A percentile compares a stretch with the other conserved stretches of the same genome.
phyloP scores from a whole-genome alignment of 2,797 vertebrate species.

The Lithobates sylvaticus region DNA sequence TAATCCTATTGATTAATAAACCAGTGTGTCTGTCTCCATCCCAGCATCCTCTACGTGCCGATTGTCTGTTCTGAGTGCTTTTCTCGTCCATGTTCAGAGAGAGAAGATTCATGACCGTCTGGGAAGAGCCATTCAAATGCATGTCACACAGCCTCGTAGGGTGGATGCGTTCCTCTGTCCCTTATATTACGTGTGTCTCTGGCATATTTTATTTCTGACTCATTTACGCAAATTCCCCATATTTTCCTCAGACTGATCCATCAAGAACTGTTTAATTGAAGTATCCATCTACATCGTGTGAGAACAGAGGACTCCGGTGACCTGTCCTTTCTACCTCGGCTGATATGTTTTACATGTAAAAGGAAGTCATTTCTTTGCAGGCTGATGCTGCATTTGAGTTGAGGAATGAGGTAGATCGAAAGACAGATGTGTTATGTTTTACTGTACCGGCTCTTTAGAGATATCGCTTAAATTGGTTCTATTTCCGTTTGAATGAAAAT shows the following conservation, averaged over 20 bases:
- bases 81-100: conserved; percentile 14
- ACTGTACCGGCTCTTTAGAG: no score
- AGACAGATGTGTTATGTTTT: neutral
- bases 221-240: neutral
- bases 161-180: conserved; percentile 14
- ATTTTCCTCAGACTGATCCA: neutral
- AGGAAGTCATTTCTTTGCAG: neutral
- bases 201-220: conserved; percentile 21
- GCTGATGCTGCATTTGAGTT: neutral
- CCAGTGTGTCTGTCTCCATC: conserved; percentile 35
- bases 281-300: neutral
- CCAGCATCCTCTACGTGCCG: conserved; percentile 15
- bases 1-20: conserved; percentile 57
- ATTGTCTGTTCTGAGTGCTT: conserved; percentile 35
- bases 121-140: conserved; percentile 39
- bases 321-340: neutral
- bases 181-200: conserved; percentile 4
- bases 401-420: neutral
- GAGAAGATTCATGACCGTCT: conserved; percentile 46
- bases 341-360: conserved; percentile 1
- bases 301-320: neutral
- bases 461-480: no score
- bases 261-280: neutral
- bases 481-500: no score
- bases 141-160: conserved; percentile 34